Evolutionary conservation across 2,888 invertebrate species (phyloP).

Genomic region (Drosophila kanekoi): DNA sequence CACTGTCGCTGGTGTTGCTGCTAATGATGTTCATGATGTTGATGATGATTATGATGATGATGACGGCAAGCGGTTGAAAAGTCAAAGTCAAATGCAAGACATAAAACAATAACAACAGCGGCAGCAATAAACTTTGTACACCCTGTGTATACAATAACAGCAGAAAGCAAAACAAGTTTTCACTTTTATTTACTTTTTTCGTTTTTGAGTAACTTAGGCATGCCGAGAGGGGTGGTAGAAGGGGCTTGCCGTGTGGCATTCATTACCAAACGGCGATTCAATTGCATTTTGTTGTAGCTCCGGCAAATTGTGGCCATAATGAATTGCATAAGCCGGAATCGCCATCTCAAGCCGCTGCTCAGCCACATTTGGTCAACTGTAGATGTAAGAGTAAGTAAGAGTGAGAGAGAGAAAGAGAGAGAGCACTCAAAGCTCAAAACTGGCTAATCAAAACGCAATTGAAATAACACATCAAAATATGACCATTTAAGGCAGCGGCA

Average conservation of each 20-base stretch:
- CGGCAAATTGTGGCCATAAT: slow-evolving; percentile 65
- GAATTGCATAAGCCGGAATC: slow-evolving; percentile 74
- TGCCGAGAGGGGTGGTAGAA: slow-evolving; percentile 12
- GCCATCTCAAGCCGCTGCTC: slow-evolving; percentile 59
- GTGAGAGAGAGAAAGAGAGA: slow-evolving; percentile 3
- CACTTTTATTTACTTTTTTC: slow-evolving; percentile 65
- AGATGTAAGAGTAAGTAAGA: slow-evolving; percentile 12
- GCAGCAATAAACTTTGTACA: slow-evolving; percentile 43
- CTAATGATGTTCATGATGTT: not conserved
- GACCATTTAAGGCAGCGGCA: slow-evolving; percentile 70
- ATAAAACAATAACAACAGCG: slow-evolving; percentile 36
- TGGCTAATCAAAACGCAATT: slow-evolving; percentile 54
- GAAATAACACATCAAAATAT: slow-evolving; percentile 56
- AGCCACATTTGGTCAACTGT: slow-evolving; percentile 56
- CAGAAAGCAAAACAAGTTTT: slow-evolving; percentile 71
- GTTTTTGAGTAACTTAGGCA: slow-evolving; percentile 56
- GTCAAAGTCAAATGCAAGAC: slow-evolving; percentile 78
- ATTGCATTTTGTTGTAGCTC: slow-evolving; percentile 61
- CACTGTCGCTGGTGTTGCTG: slow-evolving; percentile 34
- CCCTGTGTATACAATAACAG: slow-evolving; percentile 44
- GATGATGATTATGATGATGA: slow-evolving; percentile 25
- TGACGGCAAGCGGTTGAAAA: slow-evolving; percentile 75
- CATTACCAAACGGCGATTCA: slow-evolving; percentile 75
- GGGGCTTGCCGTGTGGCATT: slow-evolving; percentile 44
- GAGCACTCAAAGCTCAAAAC: slow-evolving; percentile 11